Base-by-base conservation (phyloP, 2,888 invertebrate species). In the Netelia inedita region DNA sequence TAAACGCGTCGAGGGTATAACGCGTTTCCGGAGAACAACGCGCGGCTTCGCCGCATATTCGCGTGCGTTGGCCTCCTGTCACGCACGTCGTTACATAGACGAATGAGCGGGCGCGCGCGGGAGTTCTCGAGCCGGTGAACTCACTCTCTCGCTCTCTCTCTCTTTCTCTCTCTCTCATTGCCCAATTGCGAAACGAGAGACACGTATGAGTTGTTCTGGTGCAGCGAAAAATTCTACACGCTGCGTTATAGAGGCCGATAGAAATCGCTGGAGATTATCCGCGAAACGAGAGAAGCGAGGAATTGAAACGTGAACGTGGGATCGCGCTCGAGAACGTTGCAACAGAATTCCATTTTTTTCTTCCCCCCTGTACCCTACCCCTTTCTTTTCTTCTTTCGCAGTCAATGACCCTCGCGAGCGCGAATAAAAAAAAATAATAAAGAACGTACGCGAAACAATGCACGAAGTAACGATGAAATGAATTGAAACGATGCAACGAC, bases 221-320 rank as follows among this genome's bases (percentile, higher is more conserved):
- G 68, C 55, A 76, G 76, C 41, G 66, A 53, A 53, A 57, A 68
- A 76, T 68, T 76, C 46, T 76, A 74, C 53, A 41, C 69, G 61
- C 5, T 21, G 61, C 50, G 68, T 68, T 75, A 69, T 43, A 68
- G 63, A 61, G 28, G 69, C 75, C 79, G 79, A 83, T 83, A 83
- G 75, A 76, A 76, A 83, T 83, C 71, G 80, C 83, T 63, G 50
- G 71, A 79, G 74, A 83, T 83, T 74, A 79, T 79, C 74, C 83
- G 71, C 65, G 57, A 79, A 78, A 83, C 71, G 63, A 75, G 69
- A 75, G 69, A 78, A 41, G n/a, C 69, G 59, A 79, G 71, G 69
- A 75, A 83, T 83, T 79, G 79, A 83, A 79, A 79, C 68, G 73
- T 79, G 79, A 83, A 83, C 83, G 79, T 83, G 79, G 79, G 83